phyloP scores from a whole-genome alignment of 2,888 invertebrate genomes.

The Meghimatium bilineatum region DNA sequence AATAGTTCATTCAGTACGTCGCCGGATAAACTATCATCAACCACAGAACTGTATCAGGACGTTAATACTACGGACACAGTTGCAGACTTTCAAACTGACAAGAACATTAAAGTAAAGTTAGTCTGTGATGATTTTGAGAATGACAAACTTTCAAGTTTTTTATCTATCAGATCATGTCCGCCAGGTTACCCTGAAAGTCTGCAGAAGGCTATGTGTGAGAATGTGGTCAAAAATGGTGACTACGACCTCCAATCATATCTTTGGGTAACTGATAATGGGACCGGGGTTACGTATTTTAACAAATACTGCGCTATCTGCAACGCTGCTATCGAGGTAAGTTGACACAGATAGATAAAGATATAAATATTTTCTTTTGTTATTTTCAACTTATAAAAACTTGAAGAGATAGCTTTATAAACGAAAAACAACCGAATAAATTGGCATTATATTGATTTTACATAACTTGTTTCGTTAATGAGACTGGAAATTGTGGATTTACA shows the following conservation, averaged over 20 bases:
- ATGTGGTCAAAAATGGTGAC: not conserved
- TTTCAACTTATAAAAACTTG: too few species aligned
- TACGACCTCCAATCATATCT: not conserved
- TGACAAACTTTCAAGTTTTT: not conserved
- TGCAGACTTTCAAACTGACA: not conserved
- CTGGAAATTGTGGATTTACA: too few species aligned
- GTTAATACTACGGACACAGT: too few species aligned
- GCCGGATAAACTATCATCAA: not conserved
- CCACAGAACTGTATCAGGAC: not conserved
- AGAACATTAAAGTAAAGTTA: not conserved
- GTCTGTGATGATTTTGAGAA: not conserved
- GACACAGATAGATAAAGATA: not conserved
- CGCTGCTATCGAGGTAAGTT: not conserved
- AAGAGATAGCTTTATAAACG: too few species aligned
- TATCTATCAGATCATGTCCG: slow-evolving; percentile 10
- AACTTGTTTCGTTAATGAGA: too few species aligned
- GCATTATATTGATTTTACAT: too few species aligned
- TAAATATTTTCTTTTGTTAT: not conserved
- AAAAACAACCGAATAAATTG: too few species aligned
- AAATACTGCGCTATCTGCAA: slow-evolving; percentile 13
- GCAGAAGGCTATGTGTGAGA: not conserved
- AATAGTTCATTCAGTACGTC: not conserved
- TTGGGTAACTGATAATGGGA: not conserved
- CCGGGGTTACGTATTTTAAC: slow-evolving; percentile 15
- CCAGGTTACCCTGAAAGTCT: not conserved